Base-by-base conservation (phyloP, 2,797 vertebrate species). In the Xiphophorus birchmanni region DNA sequence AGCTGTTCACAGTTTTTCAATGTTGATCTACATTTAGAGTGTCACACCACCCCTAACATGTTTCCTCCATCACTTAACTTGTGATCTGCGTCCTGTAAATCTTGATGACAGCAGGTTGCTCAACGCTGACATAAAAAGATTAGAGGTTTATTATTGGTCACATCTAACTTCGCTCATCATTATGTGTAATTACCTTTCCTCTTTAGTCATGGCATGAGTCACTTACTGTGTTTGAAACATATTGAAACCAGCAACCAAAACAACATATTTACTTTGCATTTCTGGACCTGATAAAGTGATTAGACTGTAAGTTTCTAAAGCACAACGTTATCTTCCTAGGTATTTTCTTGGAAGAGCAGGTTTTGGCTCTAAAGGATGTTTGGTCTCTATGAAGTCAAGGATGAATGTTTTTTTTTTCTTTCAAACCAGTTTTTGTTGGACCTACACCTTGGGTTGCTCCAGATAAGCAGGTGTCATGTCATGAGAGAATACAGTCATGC, bases 401-500 rank as follows among this genome's bases (percentile, higher is more conserved):
- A 45, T 72, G 26, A 72, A 72, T 13, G 42, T 42, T 71, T 11
- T 11, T 40, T 69, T 42, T 37, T 9, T 35, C 29, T 32, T 58
- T 35, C 71, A 58, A 76, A 56, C 12, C 12, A 9, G 37, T 73
- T 40, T 58, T 12, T 50, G 0, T 15, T 50, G 29, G 35, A 32
- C 58, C 4, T 69, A 73, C 77, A 69, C 84, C 80, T 86, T 32
- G 0, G 5, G 21, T 44, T 72, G 23, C 21, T 2, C 84, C 52
- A n/a, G 10, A 45, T 75, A n/a, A 48, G 2, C 32, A 2, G 18
- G 37, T 40, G 15, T 6, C 65, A 26, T 37, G 65, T 67, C 35
- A 23, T 40, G 10, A 1, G 65, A 21, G 35, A 80, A 84, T 76
- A 40, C 15, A 4, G 76, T 13, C 67, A 73, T 10, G 86, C 84